Conservation (phyloP, 2,113 vertebrate species). For the Meles meles region DNA sequence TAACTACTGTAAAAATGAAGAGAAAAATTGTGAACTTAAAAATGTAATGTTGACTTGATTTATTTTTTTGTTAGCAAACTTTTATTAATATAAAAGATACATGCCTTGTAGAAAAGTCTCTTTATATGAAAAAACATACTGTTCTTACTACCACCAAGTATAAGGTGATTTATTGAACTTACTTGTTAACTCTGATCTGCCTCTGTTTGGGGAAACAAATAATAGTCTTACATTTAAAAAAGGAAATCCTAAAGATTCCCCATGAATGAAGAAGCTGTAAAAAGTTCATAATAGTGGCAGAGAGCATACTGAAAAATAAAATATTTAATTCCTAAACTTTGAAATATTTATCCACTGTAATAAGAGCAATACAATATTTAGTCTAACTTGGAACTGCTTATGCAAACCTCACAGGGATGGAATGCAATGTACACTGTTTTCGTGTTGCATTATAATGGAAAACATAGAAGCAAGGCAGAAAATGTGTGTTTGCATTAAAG, state of each 20-base stretch:
- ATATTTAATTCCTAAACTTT: conserved; percentile 74
- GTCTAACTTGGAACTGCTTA: conserved; percentile 71
- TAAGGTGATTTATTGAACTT: conserved; percentile 67
- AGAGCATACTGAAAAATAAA: conserved; percentile 67
- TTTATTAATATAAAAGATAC: conserved; percentile 50
- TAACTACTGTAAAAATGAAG: conserved; percentile 34
- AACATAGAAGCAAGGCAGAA: conserved; percentile 77
- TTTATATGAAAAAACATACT: conserved; percentile 39
- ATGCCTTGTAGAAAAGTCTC: conserved; percentile 43
- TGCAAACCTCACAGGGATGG: conserved; percentile 77
- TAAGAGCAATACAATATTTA: conserved; percentile 77
- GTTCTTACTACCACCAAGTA: conserved; percentile 54
- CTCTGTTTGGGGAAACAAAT: conserved; percentile 65
- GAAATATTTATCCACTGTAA: conserved; percentile 81
- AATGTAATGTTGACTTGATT: conserved; percentile 45
- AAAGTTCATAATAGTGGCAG: conserved; percentile 73
- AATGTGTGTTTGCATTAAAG: conserved; percentile 85
- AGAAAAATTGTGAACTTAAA: conserved; percentile 32
- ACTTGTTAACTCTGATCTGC: conserved; percentile 71
- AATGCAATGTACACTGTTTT: conserved; percentile 80
- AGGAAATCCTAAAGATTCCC: conserved; percentile 57
- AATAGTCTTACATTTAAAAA: conserved; percentile 71
- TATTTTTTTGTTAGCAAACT: conserved; percentile 54
- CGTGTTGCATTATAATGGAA: conserved; percentile 79
- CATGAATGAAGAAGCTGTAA: conserved; percentile 68